Percentiles rank a stretch among this genome's conserved stretches.
phyloP scores from a whole-genome alignment of 2,113 vertebrate species.

The western clawed frog (Xenopus tropicalis) region DNA sequence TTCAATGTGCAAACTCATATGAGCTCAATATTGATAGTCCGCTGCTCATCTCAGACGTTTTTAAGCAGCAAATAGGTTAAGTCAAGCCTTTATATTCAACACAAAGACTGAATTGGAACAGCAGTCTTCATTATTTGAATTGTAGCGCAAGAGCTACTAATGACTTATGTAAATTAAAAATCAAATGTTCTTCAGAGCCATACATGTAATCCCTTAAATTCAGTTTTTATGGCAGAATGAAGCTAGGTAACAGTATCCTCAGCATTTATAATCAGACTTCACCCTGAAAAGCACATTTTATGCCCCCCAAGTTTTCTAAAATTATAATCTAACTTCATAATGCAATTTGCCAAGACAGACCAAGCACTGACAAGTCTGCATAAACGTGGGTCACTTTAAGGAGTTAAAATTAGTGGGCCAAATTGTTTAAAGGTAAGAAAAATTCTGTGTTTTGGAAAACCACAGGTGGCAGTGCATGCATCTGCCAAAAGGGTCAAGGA shows the following conservation, averaged over 20 bases:
- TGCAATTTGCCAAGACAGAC: slow-evolving; percentile 54
- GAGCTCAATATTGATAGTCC: slow-evolving; percentile 47
- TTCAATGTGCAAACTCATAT: slow-evolving; percentile 56
- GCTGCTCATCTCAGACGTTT: slow-evolving; percentile 50
- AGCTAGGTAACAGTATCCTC: background rate
- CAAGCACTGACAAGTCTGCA: slow-evolving; percentile 56
- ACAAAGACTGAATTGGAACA: slow-evolving; percentile 54
- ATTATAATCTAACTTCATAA: slow-evolving; percentile 11
- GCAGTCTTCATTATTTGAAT: slow-evolving; percentile 59
- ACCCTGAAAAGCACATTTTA: background rate
- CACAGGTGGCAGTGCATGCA: too few relatives aligned
- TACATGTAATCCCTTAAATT: background rate
- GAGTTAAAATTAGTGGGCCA: slow-evolving; percentile 36
- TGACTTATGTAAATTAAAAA: slow-evolving; percentile 2
- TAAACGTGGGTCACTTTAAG: slow-evolving; percentile 48
- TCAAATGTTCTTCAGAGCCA: background rate
- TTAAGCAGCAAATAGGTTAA: slow-evolving; percentile 54
- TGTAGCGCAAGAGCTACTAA: slow-evolving; percentile 57
- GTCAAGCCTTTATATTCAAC: slow-evolving; percentile 54
- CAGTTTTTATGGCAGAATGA: slow-evolving; percentile 5
- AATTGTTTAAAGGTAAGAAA: background rate
- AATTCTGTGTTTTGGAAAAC: background rate
- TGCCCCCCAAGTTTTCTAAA: background rate
- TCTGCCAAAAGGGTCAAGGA: too few relatives aligned
- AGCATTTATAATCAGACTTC: background rate